Evolutionary conservation across 2,113 vertebrate genomes (phyloP).

Genomic region (Rutilus rutilus): DNA sequence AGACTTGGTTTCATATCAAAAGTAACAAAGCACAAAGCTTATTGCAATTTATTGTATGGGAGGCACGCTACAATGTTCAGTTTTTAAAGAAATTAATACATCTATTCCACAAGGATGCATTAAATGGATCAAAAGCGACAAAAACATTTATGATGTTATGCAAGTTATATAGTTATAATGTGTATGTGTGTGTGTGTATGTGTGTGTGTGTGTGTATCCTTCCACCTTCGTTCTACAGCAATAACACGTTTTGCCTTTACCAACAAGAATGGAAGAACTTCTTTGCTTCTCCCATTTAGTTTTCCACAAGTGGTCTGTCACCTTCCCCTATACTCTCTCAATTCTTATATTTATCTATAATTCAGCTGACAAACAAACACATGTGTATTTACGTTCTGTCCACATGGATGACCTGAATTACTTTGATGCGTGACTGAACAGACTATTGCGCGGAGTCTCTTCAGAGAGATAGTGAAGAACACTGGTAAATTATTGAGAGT

Average conservation of each 20-base stretch:
- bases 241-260: background rate
- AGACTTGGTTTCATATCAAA: too few relatives aligned
- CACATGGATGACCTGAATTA: slow-evolving; percentile 67
- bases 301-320: background rate
- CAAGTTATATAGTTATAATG: too few relatives aligned
- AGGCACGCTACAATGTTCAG: too few relatives aligned
- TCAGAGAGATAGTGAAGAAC: slow-evolving; percentile 58
- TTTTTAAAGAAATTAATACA: too few relatives aligned
- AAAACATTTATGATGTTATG: too few relatives aligned
- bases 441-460: slow-evolving; percentile 64
- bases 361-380: background rate
- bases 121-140: background rate
- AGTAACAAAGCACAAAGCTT: too few relatives aligned
- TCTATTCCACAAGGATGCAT: background rate
- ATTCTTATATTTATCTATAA: slow-evolving; percentile 2
- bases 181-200: too few relatives aligned
- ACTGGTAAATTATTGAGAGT: slow-evolving; percentile 64
- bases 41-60: too few relatives aligned
- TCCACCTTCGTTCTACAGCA: too few relatives aligned
- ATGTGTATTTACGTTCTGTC: slow-evolving; percentile 56
- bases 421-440: slow-evolving; percentile 60
- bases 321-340: background rate
- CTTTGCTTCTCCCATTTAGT: background rate
- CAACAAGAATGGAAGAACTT: background rate
- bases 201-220: too few relatives aligned